Base-by-base conservation (phyloP, 2,888 invertebrate species). In the Drosophila kambysellisi region DNA sequence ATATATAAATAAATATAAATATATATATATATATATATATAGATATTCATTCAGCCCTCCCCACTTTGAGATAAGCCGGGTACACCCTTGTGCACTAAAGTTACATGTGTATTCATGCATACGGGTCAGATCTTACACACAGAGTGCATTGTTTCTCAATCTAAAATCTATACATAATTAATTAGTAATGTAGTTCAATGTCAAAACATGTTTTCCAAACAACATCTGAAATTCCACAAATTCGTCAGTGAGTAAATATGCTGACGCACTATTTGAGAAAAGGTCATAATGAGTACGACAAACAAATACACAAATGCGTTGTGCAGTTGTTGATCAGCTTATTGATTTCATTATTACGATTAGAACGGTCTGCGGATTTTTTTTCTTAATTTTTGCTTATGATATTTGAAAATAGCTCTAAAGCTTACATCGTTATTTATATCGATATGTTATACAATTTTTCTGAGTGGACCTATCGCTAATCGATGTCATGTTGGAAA, bases 291-390 rank as follows among this genome's bases (percentile, higher is more conserved):
- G 29, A 46, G 39, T n/a, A 43, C 4, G 11, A 17, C 50, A 87
- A 83, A 61, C 57, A 76, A 66, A 51, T 30, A 43, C 39, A 53
- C 25, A 12, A 41, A 48, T 15, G 2, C 1, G 20, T n/a, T 33
- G n/a, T 48, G 25, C 11, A 64, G 35, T 48, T 83, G 69, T 74
- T 79, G 57, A 52, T 46, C 30, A 53, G 37, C 46, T 66, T 48
- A 66, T 69, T 52, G 56, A 63, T 63, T 77, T 79, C 54, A 79
- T 74, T 79, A 74, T 67, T 50, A 25, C 59, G 70, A 74, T 82
- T 79, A 82, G 69, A 69, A 59, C 39, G 20, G 48, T 20, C 48
- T 41, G 54, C 58, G 63, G 82, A 33, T 59, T 67, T 78, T 76
- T 52, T 79, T 66, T 57, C 51, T 33, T 35, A 8, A 39, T 53